Conservation (phyloP, 1,140 invertebrate genomes). For the Radopholus similis region DNA sequence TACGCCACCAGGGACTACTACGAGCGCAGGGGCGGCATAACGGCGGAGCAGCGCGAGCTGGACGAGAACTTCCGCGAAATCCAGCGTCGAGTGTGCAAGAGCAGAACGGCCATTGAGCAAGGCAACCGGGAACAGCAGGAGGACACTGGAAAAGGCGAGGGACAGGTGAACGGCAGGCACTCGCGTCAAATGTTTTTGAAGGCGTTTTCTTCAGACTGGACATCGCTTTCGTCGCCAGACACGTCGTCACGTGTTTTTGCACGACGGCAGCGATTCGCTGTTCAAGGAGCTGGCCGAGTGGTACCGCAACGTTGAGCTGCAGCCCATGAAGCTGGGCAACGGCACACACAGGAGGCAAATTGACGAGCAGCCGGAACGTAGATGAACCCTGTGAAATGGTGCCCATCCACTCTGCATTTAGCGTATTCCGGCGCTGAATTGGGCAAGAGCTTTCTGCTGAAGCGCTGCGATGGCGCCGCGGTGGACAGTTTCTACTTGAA, state of each 20-base stretch:
- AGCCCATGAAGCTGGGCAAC: not conserved
- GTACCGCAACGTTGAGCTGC: slow-evolving; percentile 12
- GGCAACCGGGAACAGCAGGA: not conserved
- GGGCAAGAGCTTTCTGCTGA: slow-evolving; percentile 23
- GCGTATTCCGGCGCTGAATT: slow-evolving; percentile 33
- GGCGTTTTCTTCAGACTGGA: not conserved
- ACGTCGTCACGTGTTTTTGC: not conserved
- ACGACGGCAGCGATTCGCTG: not conserved
- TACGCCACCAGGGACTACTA: slow-evolving; percentile 3
- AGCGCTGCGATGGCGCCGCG: slow-evolving; percentile 39
- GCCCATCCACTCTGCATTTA: not conserved
- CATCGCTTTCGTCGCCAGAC: not conserved
- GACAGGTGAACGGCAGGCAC: not conserved
- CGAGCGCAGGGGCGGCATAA: not conserved
- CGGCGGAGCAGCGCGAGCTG: not conserved
- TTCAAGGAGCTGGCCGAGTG: slow-evolving; percentile 16
- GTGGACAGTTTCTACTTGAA: slow-evolving; percentile 43
- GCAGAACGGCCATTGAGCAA: not conserved
- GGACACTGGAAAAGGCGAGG: not conserved
- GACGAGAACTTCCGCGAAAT: slow-evolving; percentile 1
- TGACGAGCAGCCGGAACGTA: slow-evolving; percentile 2
- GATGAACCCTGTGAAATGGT: not conserved
- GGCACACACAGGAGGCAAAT: not conserved
- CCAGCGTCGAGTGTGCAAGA: not conserved
- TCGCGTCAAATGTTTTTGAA: not conserved